Conservation (phyloP, 2,797 vertebrate genomes). For the Triplophysa bombifrons region DNA sequence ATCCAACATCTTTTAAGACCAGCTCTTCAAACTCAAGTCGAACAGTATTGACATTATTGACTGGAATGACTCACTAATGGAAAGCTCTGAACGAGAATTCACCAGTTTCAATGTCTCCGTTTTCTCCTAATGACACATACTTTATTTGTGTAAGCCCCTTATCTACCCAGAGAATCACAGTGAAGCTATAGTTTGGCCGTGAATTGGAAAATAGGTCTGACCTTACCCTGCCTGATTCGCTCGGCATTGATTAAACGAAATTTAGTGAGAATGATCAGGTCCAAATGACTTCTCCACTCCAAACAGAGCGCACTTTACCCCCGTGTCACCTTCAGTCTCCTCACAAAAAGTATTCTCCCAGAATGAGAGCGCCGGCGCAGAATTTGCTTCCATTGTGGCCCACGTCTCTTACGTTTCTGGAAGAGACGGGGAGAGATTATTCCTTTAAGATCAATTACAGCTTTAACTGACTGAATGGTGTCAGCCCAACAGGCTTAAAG, state of each 20-base stretch:
- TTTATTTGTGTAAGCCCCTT: conserved; percentile 36
- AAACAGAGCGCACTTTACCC: conserved; percentile 74
- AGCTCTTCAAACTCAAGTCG: background rate
- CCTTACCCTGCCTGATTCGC: conserved; percentile 59
- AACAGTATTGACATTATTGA: background rate
- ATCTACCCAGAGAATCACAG: conserved; percentile 24
- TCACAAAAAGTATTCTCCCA: conserved; percentile 70
- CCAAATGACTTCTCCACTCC: conserved; percentile 72
- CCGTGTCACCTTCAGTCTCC: conserved; percentile 77
- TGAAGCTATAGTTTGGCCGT: conserved; percentile 32
- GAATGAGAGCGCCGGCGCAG: conserved; percentile 21
- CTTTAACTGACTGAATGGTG: conserved; percentile 61
- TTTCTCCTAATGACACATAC: background rate
- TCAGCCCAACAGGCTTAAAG: conserved; percentile 49
- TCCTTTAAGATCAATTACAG: conserved; percentile 72
- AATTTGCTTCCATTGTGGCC: conserved; percentile 28
- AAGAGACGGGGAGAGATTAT: conserved; percentile 67
- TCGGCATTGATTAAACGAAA: conserved; percentile 66
- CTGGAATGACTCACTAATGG: background rate
- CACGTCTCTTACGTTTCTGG: conserved; percentile 35
- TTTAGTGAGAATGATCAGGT: conserved; percentile 70
- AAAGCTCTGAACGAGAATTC: background rate
- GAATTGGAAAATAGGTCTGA: conserved; percentile 42
- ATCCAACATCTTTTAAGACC: background rate
- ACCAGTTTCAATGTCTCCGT: background rate